phyloP scores from a whole-genome alignment of 2,888 invertebrate genomes.

The Drosophila rellima region DNA sequence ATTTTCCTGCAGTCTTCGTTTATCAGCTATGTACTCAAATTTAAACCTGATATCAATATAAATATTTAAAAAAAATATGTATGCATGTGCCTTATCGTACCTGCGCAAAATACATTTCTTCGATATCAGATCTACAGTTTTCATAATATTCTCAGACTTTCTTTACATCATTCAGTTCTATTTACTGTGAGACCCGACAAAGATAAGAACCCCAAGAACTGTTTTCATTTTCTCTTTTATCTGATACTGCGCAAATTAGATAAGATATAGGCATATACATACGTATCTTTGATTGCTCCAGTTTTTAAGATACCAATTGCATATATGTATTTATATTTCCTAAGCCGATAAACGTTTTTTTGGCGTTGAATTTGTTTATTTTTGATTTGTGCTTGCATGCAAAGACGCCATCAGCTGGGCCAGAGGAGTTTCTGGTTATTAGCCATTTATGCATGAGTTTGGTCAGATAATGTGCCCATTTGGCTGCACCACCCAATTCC shows the following conservation, averaged over 20 bases:
- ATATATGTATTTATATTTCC: not conserved
- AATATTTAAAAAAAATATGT: slow-evolving; percentile 38
- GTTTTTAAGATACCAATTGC: slow-evolving; percentile 26
- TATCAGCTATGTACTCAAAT: slow-evolving; percentile 12
- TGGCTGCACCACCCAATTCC: slow-evolving; percentile 21
- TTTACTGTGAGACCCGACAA: not conserved
- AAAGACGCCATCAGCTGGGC: slow-evolving; percentile 33
- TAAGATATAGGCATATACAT: slow-evolving; percentile 42
- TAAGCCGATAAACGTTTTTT: slow-evolving; percentile 25
- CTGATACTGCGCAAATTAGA: slow-evolving; percentile 52
- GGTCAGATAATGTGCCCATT: slow-evolving; percentile 36
- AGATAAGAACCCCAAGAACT: slow-evolving; percentile 32
- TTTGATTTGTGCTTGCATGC: slow-evolving; percentile 47
- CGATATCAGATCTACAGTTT: slow-evolving; percentile 8
- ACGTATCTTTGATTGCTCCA: slow-evolving; percentile 22
- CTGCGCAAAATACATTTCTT: slow-evolving; percentile 3
- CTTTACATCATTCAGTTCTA: not conserved
- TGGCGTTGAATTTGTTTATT: slow-evolving; percentile 9
- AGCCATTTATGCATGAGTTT: slow-evolving; percentile 7
- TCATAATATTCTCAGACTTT: slow-evolving; percentile 1
- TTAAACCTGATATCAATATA: slow-evolving; percentile 6
- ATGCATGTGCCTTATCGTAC: not conserved
- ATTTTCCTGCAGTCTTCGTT: slow-evolving; percentile 17
- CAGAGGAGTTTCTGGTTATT: slow-evolving; percentile 2
- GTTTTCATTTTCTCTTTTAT: slow-evolving; percentile 40